Conservation (phyloP, 1,140 invertebrate genomes). For the Paramacrobiotus metropolitanus region DNA sequence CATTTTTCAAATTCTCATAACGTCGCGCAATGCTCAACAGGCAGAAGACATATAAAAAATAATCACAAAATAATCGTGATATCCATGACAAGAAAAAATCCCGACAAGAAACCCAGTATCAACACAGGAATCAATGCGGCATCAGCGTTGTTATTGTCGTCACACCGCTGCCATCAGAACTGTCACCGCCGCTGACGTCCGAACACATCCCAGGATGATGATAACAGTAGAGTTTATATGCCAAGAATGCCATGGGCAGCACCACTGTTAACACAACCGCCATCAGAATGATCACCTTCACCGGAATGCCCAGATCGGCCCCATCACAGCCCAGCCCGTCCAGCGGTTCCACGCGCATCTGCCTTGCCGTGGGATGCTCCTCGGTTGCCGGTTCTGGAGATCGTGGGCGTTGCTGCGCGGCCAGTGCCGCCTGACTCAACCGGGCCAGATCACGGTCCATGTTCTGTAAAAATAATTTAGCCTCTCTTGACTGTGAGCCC, state of each 20-base stretch:
- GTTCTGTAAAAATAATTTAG: not conserved
- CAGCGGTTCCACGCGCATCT: not conserved
- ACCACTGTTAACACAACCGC: not conserved
- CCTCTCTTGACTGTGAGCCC: not conserved
- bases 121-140: no score
- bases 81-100: no score
- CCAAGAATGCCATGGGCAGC: not conserved
- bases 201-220: slow-evolving; percentile 9
- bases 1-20: no score
- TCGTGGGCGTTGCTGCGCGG: not conserved
- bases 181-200: slow-evolving; percentile 11
- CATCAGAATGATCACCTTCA: not conserved
- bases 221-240: slow-evolving; percentile 8
- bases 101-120: no score
- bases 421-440: not conserved
- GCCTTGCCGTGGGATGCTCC: not conserved
- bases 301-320: not conserved
- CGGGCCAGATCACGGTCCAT: not conserved
- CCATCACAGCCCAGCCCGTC: slow-evolving; percentile 6
- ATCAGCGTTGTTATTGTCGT: no score
- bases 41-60: no score
- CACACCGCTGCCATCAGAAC: no score
- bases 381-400: not conserved
- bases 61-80: no score
- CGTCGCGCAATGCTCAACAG: no score